These are phyloP conservation scores for Philopotamus ludificatus DNA, from an alignment of 1,140 invertebrate species.

Conservation along the genomic window DNA sequence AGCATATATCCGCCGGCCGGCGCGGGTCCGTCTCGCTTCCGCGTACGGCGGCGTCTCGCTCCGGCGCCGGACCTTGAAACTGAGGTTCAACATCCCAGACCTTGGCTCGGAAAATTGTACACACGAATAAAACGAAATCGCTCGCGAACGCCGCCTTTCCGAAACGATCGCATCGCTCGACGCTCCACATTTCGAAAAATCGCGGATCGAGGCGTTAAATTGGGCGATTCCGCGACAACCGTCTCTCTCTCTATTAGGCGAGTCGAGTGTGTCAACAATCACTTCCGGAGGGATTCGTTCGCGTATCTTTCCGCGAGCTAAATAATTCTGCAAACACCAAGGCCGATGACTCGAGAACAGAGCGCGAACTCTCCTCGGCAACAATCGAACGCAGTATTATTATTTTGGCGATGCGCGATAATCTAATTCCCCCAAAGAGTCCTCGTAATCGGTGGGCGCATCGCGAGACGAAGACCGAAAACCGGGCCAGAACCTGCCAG, in stretches of 20 bases:
- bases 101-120: constrained; percentile 21
- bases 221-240: not conserved
- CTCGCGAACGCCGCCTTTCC: not conserved
- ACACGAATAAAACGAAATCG: constrained; percentile 17
- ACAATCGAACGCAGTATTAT: too few relatives aligned
- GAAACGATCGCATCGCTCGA: not conserved
- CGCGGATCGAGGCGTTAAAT: constrained; percentile 1
- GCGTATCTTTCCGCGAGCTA: too few relatives aligned
- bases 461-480: too few relatives aligned
- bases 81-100: constrained; percentile 38
- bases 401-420: too few relatives aligned
- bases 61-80: constrained; percentile 33
- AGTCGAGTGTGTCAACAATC: not conserved
- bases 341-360: too few relatives aligned
- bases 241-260: too few relatives aligned
- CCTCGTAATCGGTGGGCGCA: too few relatives aligned
- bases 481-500: too few relatives aligned
- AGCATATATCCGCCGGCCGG: constrained; percentile 7
- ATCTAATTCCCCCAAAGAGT: too few relatives aligned
- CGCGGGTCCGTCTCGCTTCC: not conserved
- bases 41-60: constrained; percentile 8
- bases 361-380: too few relatives aligned
- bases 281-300: too few relatives aligned
- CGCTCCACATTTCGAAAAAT: not conserved
- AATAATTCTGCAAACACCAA: too few relatives aligned